Percentiles rank a stretch among this genome's conserved stretches.
These are phyloP conservation scores for Dastarcus helophoroides DNA, from an alignment of 2,888 invertebrate genomes.

Conservation along the genomic window DNA sequence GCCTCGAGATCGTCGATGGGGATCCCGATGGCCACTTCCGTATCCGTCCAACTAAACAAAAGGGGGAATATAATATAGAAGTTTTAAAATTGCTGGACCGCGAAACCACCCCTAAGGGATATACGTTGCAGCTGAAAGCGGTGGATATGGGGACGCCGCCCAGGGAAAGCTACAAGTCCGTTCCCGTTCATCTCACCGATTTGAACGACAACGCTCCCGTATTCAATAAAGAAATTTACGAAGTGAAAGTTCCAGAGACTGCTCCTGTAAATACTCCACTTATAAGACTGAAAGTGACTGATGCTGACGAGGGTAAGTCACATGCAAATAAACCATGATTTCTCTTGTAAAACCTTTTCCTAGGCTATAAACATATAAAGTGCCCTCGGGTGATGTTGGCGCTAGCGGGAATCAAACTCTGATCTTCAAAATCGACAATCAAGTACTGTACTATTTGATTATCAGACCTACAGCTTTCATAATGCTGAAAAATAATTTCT, in stretches of 20 bases:
- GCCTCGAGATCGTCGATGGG: constrained; percentile 76
- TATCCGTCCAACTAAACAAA: constrained; percentile 50
- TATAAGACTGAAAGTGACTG: constrained; percentile 74
- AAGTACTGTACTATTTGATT: no score
- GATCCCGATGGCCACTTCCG: constrained; percentile 84
- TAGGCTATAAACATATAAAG: no score
- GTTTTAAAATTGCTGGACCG: constrained; percentile 66
- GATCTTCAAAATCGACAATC: no score
- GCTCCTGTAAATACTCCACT: constrained; percentile 83
- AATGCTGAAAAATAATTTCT: no score
- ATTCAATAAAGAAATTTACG: constrained; percentile 77
- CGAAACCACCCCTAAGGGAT: constrained; percentile 67
- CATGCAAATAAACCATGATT: no score
- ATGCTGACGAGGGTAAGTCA: constrained; percentile 70
- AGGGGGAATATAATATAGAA: constrained; percentile 68
- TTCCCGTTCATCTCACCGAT: constrained; percentile 72
- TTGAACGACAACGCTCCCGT: constrained; percentile 78
- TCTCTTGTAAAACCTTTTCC: no score
- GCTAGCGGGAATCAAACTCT: no score
- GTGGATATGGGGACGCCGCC: constrained; percentile 73
- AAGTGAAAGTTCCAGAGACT: constrained; percentile 77
- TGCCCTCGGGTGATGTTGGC: no score
- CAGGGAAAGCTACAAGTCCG: constrained; percentile 63
- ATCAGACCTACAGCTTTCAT: no score
- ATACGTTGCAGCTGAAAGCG: constrained; percentile 78